Evolutionary conservation across 2,888 invertebrate genomes (phyloP), one percentile per base, ranked within the genome.

Genomic region (Flexamia atlantica): DNA sequence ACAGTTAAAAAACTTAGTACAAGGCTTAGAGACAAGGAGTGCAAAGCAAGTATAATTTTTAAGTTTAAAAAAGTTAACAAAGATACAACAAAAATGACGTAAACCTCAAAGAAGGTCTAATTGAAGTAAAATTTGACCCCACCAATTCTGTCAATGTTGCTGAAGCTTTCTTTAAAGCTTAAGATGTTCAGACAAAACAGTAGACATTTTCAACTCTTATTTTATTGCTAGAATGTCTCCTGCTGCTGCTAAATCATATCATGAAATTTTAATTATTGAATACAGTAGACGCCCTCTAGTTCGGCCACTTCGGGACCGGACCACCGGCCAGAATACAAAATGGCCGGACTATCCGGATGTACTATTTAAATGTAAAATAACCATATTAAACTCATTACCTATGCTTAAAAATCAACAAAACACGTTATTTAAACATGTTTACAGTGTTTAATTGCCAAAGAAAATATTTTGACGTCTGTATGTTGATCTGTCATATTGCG

Each of bases 31-130:
- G 76, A 76, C 76, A 76, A 17, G 20, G 25, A 76, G 76, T 76
- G 76, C 50, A 76, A 76, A 46, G 76, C 42, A 76, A 17, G 76
- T 42, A 76, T 76, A 40, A 76, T 76, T 76, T 50, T 76, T 42
- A 76, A 76, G 42, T 76, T 76, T 76, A 76, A 76, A 76, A 76
- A 76, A 46, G 76, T 76, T 36, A 76, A 76, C 76, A 76, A 76
- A 46, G 50, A 76, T 42, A 76, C 76, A 5, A 76, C 42, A 76
- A 36, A 76, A 36, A 76, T 76, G 23, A 76, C 40, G 40, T 76
- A 40, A 76, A 76, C 76, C 70, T 70, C 17, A 70, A 76, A 46
- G 76, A 76, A 76, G 42, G 76, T 76, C 42, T 76, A n/a, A 76
- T 42, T 23, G 23, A 50, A 14, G 2, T 76, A 42, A 42, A 76